Conservation (phyloP, 2,113 vertebrate species). For the Sander lucioperca region DNA sequence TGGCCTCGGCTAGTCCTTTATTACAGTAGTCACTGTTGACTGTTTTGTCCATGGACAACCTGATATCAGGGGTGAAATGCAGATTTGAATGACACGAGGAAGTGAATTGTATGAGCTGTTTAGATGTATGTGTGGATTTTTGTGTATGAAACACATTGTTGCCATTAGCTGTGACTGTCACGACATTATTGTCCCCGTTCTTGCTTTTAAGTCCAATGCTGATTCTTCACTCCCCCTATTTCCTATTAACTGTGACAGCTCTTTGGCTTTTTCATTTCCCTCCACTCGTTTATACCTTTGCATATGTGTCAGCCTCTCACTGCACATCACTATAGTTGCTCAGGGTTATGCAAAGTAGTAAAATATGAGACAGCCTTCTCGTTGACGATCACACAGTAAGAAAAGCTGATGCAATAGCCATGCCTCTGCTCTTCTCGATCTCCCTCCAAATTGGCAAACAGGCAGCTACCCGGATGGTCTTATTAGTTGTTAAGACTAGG, state of each 20-base stretch:
- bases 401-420: conserved; percentile 38
- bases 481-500: conserved; percentile 45
- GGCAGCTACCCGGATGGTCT: conserved; percentile 36
- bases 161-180: conserved; percentile 13
- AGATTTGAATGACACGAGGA: not conserved
- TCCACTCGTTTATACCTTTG: conserved; percentile 24
- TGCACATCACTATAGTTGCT: conserved; percentile 38
- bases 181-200: not conserved
- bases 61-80: not conserved
- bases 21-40: conserved; percentile 30
- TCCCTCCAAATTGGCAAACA: conserved; percentile 51
- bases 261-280: conserved; percentile 46
- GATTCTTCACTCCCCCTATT: not conserved
- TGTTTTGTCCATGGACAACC: conserved; percentile 1
- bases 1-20: conserved; percentile 16
- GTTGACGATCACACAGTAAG: conserved; percentile 30
- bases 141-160: conserved; percentile 5
- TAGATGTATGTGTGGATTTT: not conserved
- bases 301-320: conserved; percentile 45
- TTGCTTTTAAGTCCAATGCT: conserved; percentile 21
- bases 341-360: conserved; percentile 42
- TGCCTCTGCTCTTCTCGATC: conserved; percentile 18
- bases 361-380: conserved; percentile 46
- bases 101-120: not conserved
- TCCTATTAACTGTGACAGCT: conserved; percentile 38